A percentile compares a stretch with the other conserved stretches of the same genome.
phyloP scores from a whole-genome alignment of 1,140 invertebrate genomes.

The Ooceraea biroi region DNA sequence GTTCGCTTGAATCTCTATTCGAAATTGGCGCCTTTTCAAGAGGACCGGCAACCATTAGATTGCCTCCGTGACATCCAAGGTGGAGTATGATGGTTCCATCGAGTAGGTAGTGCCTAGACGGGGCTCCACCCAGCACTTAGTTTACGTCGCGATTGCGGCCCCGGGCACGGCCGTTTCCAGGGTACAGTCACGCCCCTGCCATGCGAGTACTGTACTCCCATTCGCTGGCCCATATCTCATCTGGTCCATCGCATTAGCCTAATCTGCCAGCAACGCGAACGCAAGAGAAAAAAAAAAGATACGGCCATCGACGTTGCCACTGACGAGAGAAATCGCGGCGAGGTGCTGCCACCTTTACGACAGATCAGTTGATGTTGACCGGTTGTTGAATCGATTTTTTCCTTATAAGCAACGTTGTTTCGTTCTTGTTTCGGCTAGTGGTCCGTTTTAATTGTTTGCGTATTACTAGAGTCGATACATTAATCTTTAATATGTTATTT shows the following conservation, averaged over 20 bases:
- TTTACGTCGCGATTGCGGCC: slow-evolving; percentile 84
- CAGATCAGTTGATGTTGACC: slow-evolving; percentile 74
- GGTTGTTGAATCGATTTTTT: slow-evolving; percentile 83
- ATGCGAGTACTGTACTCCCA: slow-evolving; percentile 82
- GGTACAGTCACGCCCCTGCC: slow-evolving; percentile 85
- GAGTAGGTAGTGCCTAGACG: slow-evolving; percentile 85
- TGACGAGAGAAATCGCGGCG: slow-evolving; percentile 79
- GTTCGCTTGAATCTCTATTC: slow-evolving; percentile 63
- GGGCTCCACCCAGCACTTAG: slow-evolving; percentile 86
- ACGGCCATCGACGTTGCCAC: slow-evolving; percentile 83
- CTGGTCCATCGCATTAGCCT: slow-evolving; percentile 85
- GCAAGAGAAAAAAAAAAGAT: slow-evolving; percentile 77
- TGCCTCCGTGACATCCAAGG: slow-evolving; percentile 78
- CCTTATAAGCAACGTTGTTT: slow-evolving; percentile 31
- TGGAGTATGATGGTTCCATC: slow-evolving; percentile 85
- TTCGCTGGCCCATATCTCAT: slow-evolving; percentile 86
- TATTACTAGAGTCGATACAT: slow-evolving; percentile 20
- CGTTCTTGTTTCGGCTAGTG: slow-evolving; percentile 37
- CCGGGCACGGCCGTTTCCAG: slow-evolving; percentile 84
- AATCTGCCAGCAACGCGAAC: slow-evolving; percentile 79
- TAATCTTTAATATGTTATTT: not conserved
- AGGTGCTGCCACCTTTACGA: slow-evolving; percentile 84
- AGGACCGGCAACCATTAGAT: slow-evolving; percentile 82
- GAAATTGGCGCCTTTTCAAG: slow-evolving; percentile 82
- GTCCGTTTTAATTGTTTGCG: slow-evolving; percentile 37